Evolutionary conservation across 2,797 vertebrate species (phyloP).

Genomic region (Cossypha dichroa): DNA sequence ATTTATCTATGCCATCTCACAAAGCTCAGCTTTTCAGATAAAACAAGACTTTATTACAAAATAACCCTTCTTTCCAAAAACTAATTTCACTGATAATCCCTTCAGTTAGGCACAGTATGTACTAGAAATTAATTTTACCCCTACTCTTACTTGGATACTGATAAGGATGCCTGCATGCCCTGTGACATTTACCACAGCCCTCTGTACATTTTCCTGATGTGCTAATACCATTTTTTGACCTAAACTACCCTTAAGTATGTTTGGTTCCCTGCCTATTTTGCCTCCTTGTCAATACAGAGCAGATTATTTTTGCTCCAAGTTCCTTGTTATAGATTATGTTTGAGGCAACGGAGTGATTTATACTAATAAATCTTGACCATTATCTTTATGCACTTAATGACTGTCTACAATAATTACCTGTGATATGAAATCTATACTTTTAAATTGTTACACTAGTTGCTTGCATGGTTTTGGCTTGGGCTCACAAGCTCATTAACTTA

Average conservation of each 20-base stretch:
- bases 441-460: background rate
- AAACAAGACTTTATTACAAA: conserved; percentile 26
- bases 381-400: background rate
- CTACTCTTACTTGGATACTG: background rate
- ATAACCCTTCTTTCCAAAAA: background rate
- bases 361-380: background rate
- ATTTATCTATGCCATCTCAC: conserved; percentile 19
- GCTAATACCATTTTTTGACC: background rate
- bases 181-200: background rate
- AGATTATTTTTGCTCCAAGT: background rate
- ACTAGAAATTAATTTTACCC: background rate
- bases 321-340: background rate
- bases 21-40: background rate
- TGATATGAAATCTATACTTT: conserved; percentile 23
- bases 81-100: conserved; percentile 15
- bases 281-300: background rate
- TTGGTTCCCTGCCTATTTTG: background rate
- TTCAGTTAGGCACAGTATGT: background rate
- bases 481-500: background rate
- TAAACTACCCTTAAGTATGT: background rate
- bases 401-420: background rate
- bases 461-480: background rate
- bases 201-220: background rate
- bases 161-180: background rate
- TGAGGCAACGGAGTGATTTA: background rate